Base-by-base conservation (phyloP, 1,140 invertebrate species). In the Caerostris extrusa region DNA sequence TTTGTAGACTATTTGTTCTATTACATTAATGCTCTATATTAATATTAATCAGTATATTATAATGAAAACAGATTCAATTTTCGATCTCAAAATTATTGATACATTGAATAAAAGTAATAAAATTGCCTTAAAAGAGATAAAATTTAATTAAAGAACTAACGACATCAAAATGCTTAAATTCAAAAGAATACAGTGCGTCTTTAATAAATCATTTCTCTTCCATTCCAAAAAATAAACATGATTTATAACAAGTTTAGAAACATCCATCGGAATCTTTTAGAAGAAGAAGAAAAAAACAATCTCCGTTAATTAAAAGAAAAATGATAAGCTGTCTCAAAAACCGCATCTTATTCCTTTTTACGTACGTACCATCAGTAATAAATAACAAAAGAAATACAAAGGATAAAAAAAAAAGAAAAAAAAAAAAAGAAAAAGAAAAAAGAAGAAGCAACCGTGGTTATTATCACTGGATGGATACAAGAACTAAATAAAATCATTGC, bases 401-500 rank as follows among this genome's bases (percentile, higher is more conserved):
- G 34, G 34, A 34, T 34, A 55, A 91, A 91, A 82, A 6, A 7
- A 17, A 60, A 34, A 17, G 3, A 34, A 34, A 50, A 83, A 83
- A 71, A 57, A 82, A 2, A 10, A 56, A 83, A 53, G 64, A 71
- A 57, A 82, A 2, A 10, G 19, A 83, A 53, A 55, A 91, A 91
- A 82, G 3, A 7, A 17, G 56, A 61, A 17, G 7, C 55, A 61
- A 77, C 90, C 90, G 58, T 56, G 81, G 90, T 91, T 91, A 91
- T 91, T 91, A 91, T 83, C 90, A 77, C 77, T 61, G 58, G 81
- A 58, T n/a, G 34, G 90, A 82, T 91, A 91, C 77, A 91, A 82
- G 90, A 91, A 91, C 90, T 87, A 71, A 93, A 93, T 93, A 87
- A 87, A 93, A 93, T 87, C 91, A 93, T 87, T 34, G 82, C 83